A percentile compares a stretch with the other conserved stretches of the same genome.
Conservation (phyloP, 2,888 invertebrate species). For the Eristalis tenax region DNA sequence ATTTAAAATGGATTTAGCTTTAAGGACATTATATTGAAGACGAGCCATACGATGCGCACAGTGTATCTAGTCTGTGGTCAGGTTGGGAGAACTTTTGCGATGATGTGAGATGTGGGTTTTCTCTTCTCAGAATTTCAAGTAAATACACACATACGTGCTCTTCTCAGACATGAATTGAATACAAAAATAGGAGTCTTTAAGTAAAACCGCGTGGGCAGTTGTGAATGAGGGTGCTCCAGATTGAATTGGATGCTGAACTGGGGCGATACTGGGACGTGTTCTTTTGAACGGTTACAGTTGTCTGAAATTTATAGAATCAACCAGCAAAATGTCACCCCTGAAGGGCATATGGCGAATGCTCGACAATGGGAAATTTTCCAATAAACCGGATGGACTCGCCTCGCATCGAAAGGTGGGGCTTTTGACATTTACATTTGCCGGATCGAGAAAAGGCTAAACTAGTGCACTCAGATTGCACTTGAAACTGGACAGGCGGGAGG, state of each 20-base stretch:
- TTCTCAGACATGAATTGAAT: not conserved
- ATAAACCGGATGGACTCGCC: not conserved
- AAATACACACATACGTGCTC: not conserved
- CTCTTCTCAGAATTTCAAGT: not conserved
- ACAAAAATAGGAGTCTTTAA: not conserved
- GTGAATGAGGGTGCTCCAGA: not conserved
- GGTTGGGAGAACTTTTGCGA: not conserved
- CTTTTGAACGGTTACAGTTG: not conserved
- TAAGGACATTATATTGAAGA: not conserved
- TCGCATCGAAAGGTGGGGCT: not conserved
- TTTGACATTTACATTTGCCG: too few relatives aligned
- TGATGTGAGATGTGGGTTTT: not conserved
- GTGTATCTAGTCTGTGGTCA: not conserved
- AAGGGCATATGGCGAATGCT: not conserved
- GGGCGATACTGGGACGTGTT: not conserved
- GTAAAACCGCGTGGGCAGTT: not conserved
- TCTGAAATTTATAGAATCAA: not conserved
- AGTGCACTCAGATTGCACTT: too few relatives aligned
- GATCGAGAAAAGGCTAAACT: too few relatives aligned
- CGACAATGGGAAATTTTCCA: not conserved
- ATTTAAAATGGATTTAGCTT: conserved; percentile 10
- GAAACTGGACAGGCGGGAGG: not conserved
- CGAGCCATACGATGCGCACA: not conserved
- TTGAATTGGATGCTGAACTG: not conserved
- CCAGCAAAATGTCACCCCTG: not conserved